These are phyloP conservation scores for Trichonephila inaurata DNA, from an alignment of 1,140 invertebrate species.

Conservation along the genomic window DNA sequence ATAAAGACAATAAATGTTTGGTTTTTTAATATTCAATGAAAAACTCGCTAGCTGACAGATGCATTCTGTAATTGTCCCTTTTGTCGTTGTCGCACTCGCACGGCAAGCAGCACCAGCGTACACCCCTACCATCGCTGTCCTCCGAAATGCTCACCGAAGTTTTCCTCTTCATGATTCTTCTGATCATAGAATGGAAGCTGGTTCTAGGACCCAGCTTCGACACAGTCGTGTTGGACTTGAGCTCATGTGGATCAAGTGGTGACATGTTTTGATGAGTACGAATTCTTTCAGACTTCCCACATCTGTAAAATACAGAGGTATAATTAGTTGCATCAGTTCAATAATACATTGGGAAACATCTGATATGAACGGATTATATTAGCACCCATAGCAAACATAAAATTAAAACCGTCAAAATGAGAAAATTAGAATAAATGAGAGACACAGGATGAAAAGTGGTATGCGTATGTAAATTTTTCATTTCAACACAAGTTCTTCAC, in stretches of 20 bases:
- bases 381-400: no score
- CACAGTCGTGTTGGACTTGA: neutral
- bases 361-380: no score
- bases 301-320: no score
- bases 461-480: no score
- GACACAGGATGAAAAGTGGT: no score
- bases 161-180: conserved; percentile 22
- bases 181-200: conserved; percentile 9
- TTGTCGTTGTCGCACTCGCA: conserved; percentile 13
- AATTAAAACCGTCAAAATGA: no score
- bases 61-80: conserved; percentile 49
- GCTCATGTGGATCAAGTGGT: neutral
- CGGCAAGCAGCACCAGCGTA: conserved; percentile 36
- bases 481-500: no score
- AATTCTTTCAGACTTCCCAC: no score
- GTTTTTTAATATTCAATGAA: conserved; percentile 63
- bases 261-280: neutral
- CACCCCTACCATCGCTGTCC: conserved; percentile 12
- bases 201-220: neutral
- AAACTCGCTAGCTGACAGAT: conserved; percentile 53
- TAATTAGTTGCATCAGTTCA: no score
- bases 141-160: conserved; percentile 21
- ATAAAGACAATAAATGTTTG: neutral
- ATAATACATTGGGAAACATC: no score
- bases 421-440: no score